These are phyloP conservation scores for Odocoileus hemionus DNA, from an alignment of 2,113 vertebrate genomes.

Conservation along the genomic window DNA sequence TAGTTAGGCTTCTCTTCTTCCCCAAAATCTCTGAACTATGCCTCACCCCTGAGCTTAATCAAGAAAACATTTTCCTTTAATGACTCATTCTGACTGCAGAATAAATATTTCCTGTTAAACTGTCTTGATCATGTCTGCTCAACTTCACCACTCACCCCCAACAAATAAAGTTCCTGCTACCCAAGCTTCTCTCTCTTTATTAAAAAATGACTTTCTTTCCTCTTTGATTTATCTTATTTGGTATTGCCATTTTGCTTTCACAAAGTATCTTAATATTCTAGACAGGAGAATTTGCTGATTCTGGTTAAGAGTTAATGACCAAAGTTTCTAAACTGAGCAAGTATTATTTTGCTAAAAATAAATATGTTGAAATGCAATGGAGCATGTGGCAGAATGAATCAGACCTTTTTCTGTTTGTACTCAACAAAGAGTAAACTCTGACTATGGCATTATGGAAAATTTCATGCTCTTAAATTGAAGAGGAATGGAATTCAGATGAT, in stretches of 20 bases:
- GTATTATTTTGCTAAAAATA: not conserved
- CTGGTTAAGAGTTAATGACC: not conserved
- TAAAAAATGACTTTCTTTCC: not conserved
- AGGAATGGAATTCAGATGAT: not conserved
- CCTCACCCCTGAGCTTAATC: not conserved
- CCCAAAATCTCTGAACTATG: not conserved
- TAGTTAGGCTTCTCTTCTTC: not conserved
- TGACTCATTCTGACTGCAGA: not conserved
- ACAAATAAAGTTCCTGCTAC: not conserved
- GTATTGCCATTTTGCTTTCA: not conserved
- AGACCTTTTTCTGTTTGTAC: not conserved
- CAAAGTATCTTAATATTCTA: not conserved
- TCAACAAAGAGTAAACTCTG: not conserved
- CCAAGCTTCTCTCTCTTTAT: not conserved
- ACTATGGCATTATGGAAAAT: not conserved
- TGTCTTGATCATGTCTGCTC: not conserved
- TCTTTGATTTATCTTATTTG: not conserved
- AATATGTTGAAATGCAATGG: not conserved
- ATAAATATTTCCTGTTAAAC: not conserved
- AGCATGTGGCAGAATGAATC: not conserved
- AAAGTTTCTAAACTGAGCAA: not conserved
- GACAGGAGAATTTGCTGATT: not conserved
- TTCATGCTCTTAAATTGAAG: not conserved
- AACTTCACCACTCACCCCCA: not conserved
- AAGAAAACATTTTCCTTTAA: not conserved